Conservation (phyloP, 2,888 invertebrate genomes). For the Xylocampa areola region DNA sequence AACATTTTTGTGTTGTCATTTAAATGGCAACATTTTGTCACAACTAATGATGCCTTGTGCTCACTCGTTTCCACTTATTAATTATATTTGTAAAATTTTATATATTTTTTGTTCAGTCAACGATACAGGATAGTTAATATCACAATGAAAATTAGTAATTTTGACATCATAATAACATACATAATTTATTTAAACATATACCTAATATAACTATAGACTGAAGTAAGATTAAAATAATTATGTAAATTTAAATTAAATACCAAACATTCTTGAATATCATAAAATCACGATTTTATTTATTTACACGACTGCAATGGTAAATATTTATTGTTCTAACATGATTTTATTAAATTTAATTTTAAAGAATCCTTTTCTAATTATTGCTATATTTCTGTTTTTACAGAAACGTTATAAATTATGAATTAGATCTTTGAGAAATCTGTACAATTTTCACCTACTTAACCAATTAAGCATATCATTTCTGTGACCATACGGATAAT, state of each 20-base stretch:
- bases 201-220: slow-evolving; percentile 31
- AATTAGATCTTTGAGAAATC: too few relatives aligned
- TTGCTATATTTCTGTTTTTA: too few relatives aligned
- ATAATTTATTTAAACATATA: slow-evolving; percentile 24
- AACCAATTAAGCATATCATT: too few relatives aligned
- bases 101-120: slow-evolving; percentile 68
- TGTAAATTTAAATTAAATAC: slow-evolving; percentile 25
- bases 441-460: too few relatives aligned
- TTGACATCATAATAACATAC: slow-evolving; percentile 37
- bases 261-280: slow-evolving; percentile 10
- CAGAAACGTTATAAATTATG: too few relatives aligned
- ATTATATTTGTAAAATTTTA: slow-evolving; percentile 56
- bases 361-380: too few relatives aligned
- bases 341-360: too few relatives aligned
- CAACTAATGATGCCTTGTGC: slow-evolving; percentile 5
- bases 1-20: slow-evolving; percentile 28
- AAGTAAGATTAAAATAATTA: slow-evolving; percentile 19
- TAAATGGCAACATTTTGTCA: slow-evolving; percentile 23
- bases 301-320: too few relatives aligned
- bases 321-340: too few relatives aligned
- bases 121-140: slow-evolving; percentile 55
- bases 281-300: slow-evolving; percentile 40
- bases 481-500: too few relatives aligned
- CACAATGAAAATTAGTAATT: slow-evolving; percentile 44
- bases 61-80: slow-evolving; percentile 39